phyloP scores from a whole-genome alignment of 30 jellyfish, hydroid and myxozoan species.

The Turritopsis dohrnii region DNA sequence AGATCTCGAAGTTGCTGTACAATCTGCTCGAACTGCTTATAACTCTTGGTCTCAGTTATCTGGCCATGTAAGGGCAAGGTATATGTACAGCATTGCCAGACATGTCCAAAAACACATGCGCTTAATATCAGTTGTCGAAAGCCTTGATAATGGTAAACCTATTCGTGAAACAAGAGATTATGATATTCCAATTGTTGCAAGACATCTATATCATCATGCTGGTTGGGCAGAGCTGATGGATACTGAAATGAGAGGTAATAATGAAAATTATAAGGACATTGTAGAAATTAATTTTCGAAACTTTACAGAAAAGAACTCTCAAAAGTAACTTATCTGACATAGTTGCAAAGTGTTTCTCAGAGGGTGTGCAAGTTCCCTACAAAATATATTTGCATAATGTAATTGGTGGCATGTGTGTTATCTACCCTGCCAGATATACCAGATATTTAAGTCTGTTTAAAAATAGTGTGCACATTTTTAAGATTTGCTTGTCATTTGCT shows the following conservation, averaged over 20 bases:
- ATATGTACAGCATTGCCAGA: slow-evolving; percentile 87
- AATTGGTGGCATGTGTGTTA: too few species aligned
- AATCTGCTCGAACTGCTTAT: slow-evolving; percentile 82
- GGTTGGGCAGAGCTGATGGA: slow-evolving; percentile 99
- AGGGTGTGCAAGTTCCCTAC: too few species aligned
- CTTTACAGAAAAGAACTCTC: too few species aligned
- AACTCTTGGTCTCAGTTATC: slow-evolving; percentile 64
- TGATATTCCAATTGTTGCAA: slow-evolving; percentile 82
- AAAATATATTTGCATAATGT: too few species aligned
- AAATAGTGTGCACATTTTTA: too few species aligned
- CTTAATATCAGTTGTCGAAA: slow-evolving; percentile 81
- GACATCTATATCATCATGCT: slow-evolving; percentile 97
- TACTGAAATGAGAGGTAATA: slow-evolving; percentile 95
- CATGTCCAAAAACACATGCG: slow-evolving; percentile 96
- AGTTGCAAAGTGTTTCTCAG: too few species aligned
- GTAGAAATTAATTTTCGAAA: too few species aligned
- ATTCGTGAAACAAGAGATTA: slow-evolving; percentile 92
- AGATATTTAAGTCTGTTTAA: too few species aligned
- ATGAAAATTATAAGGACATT: too few species aligned
- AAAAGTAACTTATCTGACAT: too few species aligned
- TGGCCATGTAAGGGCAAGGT: slow-evolving; percentile 76
- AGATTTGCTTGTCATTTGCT: too few species aligned
- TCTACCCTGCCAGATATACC: too few species aligned
- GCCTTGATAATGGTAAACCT: slow-evolving; percentile 94
- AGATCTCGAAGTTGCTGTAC: slow-evolving; percentile 83